Conservation (phyloP, 2,113 vertebrate species). For the Oceanodroma tethys region DNA sequence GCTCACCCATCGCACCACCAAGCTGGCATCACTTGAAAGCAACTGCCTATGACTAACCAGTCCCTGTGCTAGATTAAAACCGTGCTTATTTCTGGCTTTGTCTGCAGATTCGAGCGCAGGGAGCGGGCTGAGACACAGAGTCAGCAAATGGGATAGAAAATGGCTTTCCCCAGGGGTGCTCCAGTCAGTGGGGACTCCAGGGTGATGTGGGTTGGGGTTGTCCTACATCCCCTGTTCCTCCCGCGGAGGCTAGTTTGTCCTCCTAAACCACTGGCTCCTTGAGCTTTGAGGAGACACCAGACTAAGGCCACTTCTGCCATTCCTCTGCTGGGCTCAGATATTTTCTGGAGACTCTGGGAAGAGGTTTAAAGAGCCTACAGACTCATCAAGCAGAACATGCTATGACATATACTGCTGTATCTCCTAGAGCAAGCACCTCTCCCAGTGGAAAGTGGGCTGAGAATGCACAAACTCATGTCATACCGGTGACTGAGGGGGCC, state of each 20-base stretch:
- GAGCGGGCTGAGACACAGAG: background rate
- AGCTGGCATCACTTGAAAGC: constrained; percentile 25
- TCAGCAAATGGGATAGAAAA: background rate
- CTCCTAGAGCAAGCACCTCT: background rate
- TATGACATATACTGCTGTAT: background rate
- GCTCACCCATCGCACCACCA: background rate
- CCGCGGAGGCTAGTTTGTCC: background rate
- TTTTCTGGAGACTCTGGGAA: background rate
- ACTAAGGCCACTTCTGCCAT: background rate
- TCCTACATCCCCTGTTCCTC: background rate
- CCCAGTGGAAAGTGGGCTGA: background rate
- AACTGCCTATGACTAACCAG: background rate
- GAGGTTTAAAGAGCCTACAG: background rate
- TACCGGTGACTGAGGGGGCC: background rate
- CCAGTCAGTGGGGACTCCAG: background rate
- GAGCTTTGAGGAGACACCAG: background rate
- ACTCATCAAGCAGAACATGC: background rate
- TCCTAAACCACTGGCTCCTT: background rate
- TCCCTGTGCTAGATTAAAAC: background rate
- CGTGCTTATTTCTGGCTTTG: background rate
- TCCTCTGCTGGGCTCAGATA: background rate
- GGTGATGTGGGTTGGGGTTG: background rate
- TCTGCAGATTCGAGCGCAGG: background rate
- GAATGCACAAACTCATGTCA: background rate
- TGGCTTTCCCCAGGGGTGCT: background rate